These are phyloP conservation scores for Coelinius sp. DNA, from an alignment of 2,888 invertebrate genomes.

Conservation along the genomic window DNA sequence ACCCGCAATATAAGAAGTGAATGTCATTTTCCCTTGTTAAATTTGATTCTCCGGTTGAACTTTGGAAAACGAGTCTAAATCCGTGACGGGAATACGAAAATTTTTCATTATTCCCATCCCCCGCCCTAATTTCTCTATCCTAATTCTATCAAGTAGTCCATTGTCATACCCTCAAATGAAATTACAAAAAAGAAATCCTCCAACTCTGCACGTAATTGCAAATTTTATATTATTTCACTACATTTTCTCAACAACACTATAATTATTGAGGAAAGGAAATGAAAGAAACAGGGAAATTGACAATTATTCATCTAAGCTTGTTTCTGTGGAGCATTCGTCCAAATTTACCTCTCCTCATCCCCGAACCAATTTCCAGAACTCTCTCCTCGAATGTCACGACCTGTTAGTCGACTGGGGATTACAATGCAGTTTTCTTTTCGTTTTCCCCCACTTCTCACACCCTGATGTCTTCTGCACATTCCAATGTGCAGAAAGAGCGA, in stretches of 20 bases:
- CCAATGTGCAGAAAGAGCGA: background rate
- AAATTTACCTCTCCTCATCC: background rate
- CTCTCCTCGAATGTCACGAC: slow-evolving; percentile 39
- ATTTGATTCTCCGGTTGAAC: slow-evolving; percentile 16
- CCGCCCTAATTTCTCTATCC: background rate
- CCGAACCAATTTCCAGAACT: slow-evolving; percentile 25
- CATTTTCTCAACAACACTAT: too few species aligned
- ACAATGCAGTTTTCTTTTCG: slow-evolving; percentile 27
- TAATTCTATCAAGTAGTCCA: slow-evolving; percentile 10
- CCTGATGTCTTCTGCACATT: slow-evolving; percentile 15
- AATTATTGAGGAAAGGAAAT: background rate
- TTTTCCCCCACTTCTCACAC: background rate
- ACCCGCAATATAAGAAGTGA: background rate
- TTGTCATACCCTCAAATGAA: slow-evolving; percentile 14
- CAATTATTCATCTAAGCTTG: slow-evolving; percentile 34
- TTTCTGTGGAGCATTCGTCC: slow-evolving; percentile 2
- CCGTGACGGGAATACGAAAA: slow-evolving; percentile 24
- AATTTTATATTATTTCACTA: background rate
- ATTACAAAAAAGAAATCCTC: background rate
- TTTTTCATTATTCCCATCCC: slow-evolving; percentile 10
- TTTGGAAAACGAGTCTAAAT: slow-evolving; percentile 5
- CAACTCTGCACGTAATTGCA: background rate
- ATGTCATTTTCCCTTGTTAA: slow-evolving; percentile 4
- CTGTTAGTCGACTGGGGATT: slow-evolving; percentile 25
- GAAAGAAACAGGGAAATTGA: slow-evolving; percentile 2